phyloP scores from a whole-genome alignment of 2,888 invertebrate species.

The Dynastes maya region DNA sequence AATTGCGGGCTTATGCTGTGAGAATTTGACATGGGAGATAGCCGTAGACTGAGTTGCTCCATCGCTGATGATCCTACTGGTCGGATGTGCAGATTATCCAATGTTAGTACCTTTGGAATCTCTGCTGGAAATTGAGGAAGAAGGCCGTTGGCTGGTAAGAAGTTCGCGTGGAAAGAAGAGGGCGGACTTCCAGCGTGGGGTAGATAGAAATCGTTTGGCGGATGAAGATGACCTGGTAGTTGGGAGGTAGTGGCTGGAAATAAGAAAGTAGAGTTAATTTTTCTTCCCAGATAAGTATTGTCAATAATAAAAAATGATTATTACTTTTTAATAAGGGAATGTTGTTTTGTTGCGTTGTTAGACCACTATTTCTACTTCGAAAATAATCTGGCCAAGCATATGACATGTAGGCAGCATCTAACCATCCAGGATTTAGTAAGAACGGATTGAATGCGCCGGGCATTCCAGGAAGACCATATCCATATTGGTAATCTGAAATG shows the following conservation, averaged over 20 bases:
- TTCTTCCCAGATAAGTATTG: neutral
- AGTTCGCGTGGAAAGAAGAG: conserved; percentile 55
- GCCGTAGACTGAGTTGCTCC: conserved; percentile 64
- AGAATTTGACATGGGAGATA: conserved; percentile 75
- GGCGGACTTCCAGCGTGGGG: conserved; percentile 54
- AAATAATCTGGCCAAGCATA: conserved; percentile 83
- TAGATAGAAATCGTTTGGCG: conserved; percentile 59
- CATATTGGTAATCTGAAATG: conserved; percentile 84
- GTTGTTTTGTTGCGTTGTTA: conserved; percentile 59
- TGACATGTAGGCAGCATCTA: conserved; percentile 88
- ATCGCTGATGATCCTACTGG: conserved; percentile 64
- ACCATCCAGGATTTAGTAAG: conserved; percentile 86
- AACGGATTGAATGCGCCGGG: conserved; percentile 85
- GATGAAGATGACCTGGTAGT: conserved; percentile 61
- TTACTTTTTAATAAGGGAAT: conserved; percentile 74
- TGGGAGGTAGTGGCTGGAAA: conserved; percentile 70
- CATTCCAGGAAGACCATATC: conserved; percentile 75
- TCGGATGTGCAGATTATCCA: conserved; percentile 62
- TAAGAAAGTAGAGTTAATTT: conserved; percentile 18
- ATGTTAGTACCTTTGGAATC: conserved; percentile 61
- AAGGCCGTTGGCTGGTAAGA: conserved; percentile 56
- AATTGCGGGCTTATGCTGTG: conserved; percentile 74
- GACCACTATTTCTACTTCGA: conserved; percentile 71
- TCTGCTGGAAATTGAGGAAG: conserved; percentile 73
- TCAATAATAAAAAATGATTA: neutral